Percentiles rank a stretch among this genome's conserved stretches.
Conservation (phyloP, 2,113 vertebrate species). For the Nymphicus hollandicus region DNA sequence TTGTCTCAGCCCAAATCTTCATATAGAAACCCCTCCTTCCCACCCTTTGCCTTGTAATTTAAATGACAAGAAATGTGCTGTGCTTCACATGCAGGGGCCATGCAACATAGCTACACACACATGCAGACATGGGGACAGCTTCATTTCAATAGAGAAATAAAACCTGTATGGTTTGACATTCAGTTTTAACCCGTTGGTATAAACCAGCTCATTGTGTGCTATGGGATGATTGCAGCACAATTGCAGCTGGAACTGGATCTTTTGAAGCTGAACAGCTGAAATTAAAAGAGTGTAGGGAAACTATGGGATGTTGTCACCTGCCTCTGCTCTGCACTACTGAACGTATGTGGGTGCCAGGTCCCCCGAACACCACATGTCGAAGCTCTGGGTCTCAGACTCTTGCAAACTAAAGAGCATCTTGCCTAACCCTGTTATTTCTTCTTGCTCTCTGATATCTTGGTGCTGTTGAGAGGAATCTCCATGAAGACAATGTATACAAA, state of each 20-base stretch:
- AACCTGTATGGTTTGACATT: background rate
- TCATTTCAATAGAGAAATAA: background rate
- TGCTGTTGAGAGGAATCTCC: background rate
- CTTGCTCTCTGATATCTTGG: background rate
- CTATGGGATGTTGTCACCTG: background rate
- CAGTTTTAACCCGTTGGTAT: background rate
- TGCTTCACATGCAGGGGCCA: background rate
- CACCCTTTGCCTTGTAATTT: background rate
- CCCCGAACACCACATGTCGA: background rate
- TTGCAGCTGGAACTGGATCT: background rate
- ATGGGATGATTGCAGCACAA: accelerated
- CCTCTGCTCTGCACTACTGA: background rate
- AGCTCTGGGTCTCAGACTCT: background rate
- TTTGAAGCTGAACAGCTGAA: background rate
- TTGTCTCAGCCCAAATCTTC: background rate
- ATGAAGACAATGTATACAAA: accelerated
- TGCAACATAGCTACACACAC: background rate
- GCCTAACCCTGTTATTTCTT: background rate
- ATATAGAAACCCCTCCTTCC: background rate
- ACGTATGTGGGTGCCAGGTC: background rate
- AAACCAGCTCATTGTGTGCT: background rate
- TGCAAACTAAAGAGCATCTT: background rate
- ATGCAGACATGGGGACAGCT: background rate
- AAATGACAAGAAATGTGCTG: background rate
- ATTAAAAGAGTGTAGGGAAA: background rate